Conservation (phyloP, 2,888 invertebrate genomes). For the Tanypteryx hageni region DNA sequence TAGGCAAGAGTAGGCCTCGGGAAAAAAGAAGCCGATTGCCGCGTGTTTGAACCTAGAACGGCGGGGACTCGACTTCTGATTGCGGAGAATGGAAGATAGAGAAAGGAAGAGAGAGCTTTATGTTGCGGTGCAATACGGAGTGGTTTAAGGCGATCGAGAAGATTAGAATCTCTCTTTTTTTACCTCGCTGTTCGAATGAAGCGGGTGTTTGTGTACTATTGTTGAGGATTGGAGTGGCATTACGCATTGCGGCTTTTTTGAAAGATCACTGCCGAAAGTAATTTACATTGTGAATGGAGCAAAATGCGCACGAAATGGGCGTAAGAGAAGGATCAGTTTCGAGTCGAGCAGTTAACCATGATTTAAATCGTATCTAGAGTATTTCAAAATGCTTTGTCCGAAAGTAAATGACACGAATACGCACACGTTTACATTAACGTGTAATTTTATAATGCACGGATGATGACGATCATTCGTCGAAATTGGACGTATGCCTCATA, state of each 20-base stretch:
- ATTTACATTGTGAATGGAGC: neutral
- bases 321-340: neutral
- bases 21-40: neutral
- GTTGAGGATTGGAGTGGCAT: neutral
- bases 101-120: neutral
- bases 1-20: neutral
- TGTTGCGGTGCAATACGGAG: neutral
- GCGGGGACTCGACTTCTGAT: neutral
- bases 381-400: too few relatives aligned
- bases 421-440: too few relatives aligned
- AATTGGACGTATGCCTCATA: too few relatives aligned
- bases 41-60: neutral
- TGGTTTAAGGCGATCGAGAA: conserved; percentile 15
- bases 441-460: too few relatives aligned
- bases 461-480: too few relatives aligned
- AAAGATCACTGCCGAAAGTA: neutral
- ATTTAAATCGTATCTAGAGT: too few relatives aligned
- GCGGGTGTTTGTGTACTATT: neutral
- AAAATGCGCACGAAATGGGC: neutral
- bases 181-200: neutral
- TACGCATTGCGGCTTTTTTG: neutral
- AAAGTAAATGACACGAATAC: too few relatives aligned
- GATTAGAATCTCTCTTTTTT: neutral
- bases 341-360: too few relatives aligned
- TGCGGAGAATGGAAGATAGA: neutral